phyloP scores from a whole-genome alignment of 2,888 invertebrate species.

The Hirtodrosophila confusa region DNA sequence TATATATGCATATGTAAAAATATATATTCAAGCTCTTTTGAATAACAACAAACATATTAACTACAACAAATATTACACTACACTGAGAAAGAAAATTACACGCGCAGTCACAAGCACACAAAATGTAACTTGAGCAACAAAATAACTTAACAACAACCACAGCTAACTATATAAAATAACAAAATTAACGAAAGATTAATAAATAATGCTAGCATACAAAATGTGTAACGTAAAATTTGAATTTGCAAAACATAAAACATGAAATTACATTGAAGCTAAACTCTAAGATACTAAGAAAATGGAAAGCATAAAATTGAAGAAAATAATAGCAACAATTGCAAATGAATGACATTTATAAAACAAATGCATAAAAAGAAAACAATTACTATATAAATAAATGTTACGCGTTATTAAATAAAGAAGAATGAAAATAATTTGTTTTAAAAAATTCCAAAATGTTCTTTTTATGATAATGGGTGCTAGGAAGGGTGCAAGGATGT shows the following conservation, averaged over 20 bases:
- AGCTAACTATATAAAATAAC: conserved; percentile 29
- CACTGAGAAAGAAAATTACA: conserved; percentile 52
- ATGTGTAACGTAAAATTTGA: conserved; percentile 58
- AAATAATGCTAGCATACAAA: conserved; percentile 39
- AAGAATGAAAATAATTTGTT: conserved; percentile 84
- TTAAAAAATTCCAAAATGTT: conserved; percentile 73
- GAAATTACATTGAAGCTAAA: conserved; percentile 42
- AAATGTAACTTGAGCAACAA: conserved; percentile 45
- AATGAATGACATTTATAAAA: conserved; percentile 58
- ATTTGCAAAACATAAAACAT: conserved; percentile 38
- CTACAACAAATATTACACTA: conserved; percentile 49
- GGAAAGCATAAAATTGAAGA: conserved; percentile 36
- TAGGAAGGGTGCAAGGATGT: too few species aligned
- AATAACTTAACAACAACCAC: conserved; percentile 24
- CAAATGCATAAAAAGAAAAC: conserved; percentile 66
- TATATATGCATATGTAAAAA: conserved; percentile 19
- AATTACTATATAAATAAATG: conserved; percentile 85
- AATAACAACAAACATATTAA: conserved; percentile 58
- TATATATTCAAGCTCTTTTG: conserved; percentile 61
- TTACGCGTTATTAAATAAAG: conserved; percentile 89
- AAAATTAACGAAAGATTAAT: conserved; percentile 16
- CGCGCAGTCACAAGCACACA: conserved; percentile 49
- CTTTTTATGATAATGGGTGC: neutral
- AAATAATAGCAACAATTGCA: conserved; percentile 65
- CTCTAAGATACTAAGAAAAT: conserved; percentile 27